Conservation (phyloP, 2,113 vertebrate species). For the Zosterops borbonicus region DNA sequence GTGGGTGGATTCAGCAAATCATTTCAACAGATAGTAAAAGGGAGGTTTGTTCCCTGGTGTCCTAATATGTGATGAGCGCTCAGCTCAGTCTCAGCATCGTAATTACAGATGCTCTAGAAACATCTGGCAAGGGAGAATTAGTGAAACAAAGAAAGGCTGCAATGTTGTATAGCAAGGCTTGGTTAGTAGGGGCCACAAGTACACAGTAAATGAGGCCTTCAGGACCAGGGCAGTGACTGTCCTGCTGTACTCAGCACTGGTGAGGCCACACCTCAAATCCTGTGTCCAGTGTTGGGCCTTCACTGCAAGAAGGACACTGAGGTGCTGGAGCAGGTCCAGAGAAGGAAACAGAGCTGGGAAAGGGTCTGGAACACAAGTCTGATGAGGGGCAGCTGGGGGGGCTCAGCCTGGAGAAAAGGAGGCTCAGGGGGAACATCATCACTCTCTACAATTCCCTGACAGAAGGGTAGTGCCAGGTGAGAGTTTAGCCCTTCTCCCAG, state of each 20-base stretch:
- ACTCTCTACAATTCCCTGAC: background rate
- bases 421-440: background rate
- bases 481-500: background rate
- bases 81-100: background rate
- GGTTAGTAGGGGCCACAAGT: background rate
- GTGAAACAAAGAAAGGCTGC: background rate
- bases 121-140: slow-evolving; percentile 12
- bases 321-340: rapidly evolving
- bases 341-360: background rate
- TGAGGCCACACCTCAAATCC: background rate
- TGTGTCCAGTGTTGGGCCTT: background rate
- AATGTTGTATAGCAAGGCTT: background rate
- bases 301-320: background rate
- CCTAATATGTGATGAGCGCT: background rate
- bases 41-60: background rate
- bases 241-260: rapidly evolving
- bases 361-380: background rate
- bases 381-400: rapidly evolving
- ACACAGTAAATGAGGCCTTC: background rate
- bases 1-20: background rate
- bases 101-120: slow-evolving; percentile 23
- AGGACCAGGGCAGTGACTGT: background rate
- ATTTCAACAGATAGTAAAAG: slow-evolving; percentile 9
- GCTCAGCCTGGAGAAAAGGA: background rate
- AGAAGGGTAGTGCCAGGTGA: background rate